Conservation (phyloP, 2,113 vertebrate species). For the Synchiropus splendidus region DNA sequence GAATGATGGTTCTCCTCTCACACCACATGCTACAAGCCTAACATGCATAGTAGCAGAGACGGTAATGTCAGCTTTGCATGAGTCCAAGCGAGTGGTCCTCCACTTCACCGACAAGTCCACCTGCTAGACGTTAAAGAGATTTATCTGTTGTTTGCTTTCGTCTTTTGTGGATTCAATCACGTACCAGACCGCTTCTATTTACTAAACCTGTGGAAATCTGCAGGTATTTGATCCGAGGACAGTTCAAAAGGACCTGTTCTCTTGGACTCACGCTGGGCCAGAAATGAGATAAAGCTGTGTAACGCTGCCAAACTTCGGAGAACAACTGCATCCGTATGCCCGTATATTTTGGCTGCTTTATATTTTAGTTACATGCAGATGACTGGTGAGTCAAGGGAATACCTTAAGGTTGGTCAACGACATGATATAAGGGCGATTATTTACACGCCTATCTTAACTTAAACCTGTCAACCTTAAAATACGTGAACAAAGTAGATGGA, state of each 20-base stretch:
- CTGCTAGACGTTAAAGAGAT: constrained; percentile 40
- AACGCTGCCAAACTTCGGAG: background rate
- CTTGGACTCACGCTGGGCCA: constrained; percentile 8
- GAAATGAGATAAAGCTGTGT: constrained; percentile 16
- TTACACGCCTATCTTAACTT: too few relatives aligned
- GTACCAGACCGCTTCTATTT: constrained; percentile 13
- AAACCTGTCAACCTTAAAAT: too few relatives aligned
- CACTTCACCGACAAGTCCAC: constrained; percentile 15
- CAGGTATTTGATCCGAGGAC: constrained; percentile 37
- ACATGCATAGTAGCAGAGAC: background rate
- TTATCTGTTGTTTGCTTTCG: constrained; percentile 25
- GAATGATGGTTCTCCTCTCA: background rate
- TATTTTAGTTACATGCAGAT: too few relatives aligned
- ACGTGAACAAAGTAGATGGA: too few relatives aligned
- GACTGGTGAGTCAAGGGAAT: too few relatives aligned
- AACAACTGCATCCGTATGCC: too few relatives aligned
- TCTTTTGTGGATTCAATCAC: constrained; percentile 20
- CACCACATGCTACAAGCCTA: constrained; percentile 11
- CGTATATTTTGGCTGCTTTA: too few relatives aligned
- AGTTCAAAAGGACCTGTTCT: constrained; percentile 10
- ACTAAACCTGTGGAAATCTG: constrained; percentile 40
- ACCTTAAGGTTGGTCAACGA: too few relatives aligned
- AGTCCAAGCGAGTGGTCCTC: background rate
- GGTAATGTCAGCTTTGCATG: constrained; percentile 12
- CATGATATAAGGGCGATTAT: too few relatives aligned